Evolutionary conservation across 2,888 invertebrate genomes (phyloP).

Genomic region (Cosmia pyralina): DNA sequence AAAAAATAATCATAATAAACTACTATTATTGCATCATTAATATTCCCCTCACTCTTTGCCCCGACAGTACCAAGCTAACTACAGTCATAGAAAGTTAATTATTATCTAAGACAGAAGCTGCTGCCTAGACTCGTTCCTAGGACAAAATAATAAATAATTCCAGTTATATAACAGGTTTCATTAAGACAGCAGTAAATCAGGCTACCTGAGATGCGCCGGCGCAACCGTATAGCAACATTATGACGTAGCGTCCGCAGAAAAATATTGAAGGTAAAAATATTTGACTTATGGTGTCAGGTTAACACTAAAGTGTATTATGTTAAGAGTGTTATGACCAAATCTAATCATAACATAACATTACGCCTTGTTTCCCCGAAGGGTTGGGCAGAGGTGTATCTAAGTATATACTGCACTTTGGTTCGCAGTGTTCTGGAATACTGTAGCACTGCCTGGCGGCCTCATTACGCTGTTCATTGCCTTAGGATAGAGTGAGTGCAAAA

Average conservation of each 20-base stretch:
- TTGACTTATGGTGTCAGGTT: too few relatives aligned
- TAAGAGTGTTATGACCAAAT: too few relatives aligned
- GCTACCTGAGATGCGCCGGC: conserved; percentile 85
- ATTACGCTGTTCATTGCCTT: too few relatives aligned
- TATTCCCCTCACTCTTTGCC: conserved; percentile 36
- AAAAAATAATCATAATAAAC: conserved; percentile 55
- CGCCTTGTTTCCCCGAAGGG: not conserved
- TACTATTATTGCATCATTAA: conserved; percentile 55
- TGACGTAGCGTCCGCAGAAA: conserved; percentile 75
- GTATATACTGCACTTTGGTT: too few relatives aligned
- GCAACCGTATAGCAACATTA: conserved; percentile 76
- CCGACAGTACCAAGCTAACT: conserved; percentile 59
- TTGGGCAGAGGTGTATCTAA: not conserved
- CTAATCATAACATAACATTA: not conserved
- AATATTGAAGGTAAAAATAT: conserved; percentile 25
- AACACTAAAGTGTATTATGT: too few relatives aligned
- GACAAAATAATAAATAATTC: conserved; percentile 89
- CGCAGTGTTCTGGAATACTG: too few relatives aligned
- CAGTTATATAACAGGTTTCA: conserved; percentile 89
- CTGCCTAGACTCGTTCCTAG: conserved; percentile 80
- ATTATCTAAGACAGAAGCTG: conserved; percentile 86
- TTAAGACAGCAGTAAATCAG: conserved; percentile 88
- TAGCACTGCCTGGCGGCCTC: too few relatives aligned
- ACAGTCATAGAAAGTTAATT: conserved; percentile 82
- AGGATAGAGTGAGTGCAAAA: too few relatives aligned